Conservation (phyloP, 2,797 vertebrate genomes). For the Anableps anableps region DNA sequence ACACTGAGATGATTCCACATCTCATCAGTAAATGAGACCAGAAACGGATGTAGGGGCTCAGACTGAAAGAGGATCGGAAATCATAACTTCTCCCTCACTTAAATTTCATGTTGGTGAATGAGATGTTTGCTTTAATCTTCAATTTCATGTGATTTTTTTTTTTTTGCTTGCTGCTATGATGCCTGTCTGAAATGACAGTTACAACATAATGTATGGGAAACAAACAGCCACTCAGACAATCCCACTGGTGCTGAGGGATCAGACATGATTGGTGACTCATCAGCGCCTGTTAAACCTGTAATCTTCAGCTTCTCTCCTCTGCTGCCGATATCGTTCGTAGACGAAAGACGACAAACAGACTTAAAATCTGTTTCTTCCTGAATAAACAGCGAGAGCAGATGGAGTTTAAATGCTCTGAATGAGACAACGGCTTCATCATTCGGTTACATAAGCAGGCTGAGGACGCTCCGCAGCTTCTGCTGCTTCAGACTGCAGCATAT, state of each 20-base stretch:
- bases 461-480: constrained; percentile 10
- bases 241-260: constrained; percentile 1
- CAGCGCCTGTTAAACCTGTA: constrained; percentile 14
- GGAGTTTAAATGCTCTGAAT: constrained; percentile 21
- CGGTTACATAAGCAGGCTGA: constrained; percentile 15
- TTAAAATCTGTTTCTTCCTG: constrained; percentile 5
- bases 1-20: not conserved
- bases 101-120: not conserved
- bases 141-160: not conserved
- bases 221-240: constrained; percentile 2
- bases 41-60: not conserved
- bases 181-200: constrained; percentile 4
- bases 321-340: not conserved
- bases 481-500: constrained; percentile 21
- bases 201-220: not conserved
- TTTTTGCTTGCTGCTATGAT: not conserved
- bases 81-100: not conserved
- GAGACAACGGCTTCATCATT: constrained; percentile 6
- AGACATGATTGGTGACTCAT: constrained; percentile 4
- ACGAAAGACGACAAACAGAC: constrained; percentile 2
- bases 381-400: constrained; percentile 20
- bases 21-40: not conserved
- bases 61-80: not conserved
- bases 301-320: constrained; percentile 12
- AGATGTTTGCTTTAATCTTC: no score